Base-by-base conservation (phyloP, 2,888 invertebrate species). In the Sialis fuliginosa region DNA sequence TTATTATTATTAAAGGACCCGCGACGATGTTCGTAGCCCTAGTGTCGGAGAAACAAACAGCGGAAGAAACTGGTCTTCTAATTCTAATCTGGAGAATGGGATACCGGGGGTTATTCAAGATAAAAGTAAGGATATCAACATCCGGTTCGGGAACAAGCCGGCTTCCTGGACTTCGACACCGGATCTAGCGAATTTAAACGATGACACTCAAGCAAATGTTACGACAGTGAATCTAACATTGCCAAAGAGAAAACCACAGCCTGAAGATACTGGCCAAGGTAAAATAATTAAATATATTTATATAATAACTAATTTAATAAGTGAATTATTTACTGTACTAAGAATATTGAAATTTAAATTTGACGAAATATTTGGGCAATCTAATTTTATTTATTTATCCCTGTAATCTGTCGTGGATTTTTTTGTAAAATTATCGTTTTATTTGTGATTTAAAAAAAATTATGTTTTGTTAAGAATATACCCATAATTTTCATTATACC, bases 101-200 rank as follows among this genome's bases (percentile, higher is more conserved):
- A 22, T 22, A 22, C 22, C 22, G 22, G 22, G 22, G 22, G 22
- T 22, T 22, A 22, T 55, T 10, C 53, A 54, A 46, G 53, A 54
- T 13, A 60, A 61, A 44, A 54, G 55, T 47, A 8, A 45, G 6
- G 48, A 44, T 22, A 33, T 10, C 10, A 34, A 34, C 2, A 12
- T 37, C 37, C 37, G 32, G 5, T 31, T 30, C n/a, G 40, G 33
- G 47, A 55, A 53, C 37, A 59, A 57, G 48, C 63, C 64, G 43
- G 68, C 77, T 54, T 79, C 83, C 55, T 88, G 87, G 87, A 82
- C 81, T 58, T 88, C 87, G 53, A 83, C 86, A 54, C 83, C 85
- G 55, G 86, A 87, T 67, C 70, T 87, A 60, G 80, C 79, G 51
- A 75, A 77, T 53, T 65, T 71, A 57, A 62, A 66, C 55, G 75